Base-by-base conservation (phyloP, 2,888 invertebrate genomes). In the Aquatica leii region DNA sequence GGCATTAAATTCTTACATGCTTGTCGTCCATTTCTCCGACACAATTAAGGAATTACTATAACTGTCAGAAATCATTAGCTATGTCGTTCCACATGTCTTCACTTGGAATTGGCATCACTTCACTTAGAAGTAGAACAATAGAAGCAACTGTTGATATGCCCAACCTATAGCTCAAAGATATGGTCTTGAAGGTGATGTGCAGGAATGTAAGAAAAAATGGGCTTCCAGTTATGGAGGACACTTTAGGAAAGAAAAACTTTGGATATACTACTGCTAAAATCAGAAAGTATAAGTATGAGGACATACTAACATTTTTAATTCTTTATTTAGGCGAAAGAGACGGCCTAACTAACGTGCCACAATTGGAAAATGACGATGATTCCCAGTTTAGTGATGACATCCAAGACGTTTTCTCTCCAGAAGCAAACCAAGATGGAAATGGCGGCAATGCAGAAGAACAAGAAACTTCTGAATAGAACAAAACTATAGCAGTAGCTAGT, bases 261-360 rank as follows among this genome's bases (percentile, higher is more conserved):
- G 71, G 72, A 57, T 69, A 70, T 58, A 64, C 67, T 50, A 69
- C 69, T 69, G 54, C 35, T 55, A 57, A 31, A 58, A 43, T 34
- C 15, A 8, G 37, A 55, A 69, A 70, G 43, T 72, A 74, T 56
- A 71, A 69, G 49, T 72, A 68, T 65, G 69, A 74, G 51, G 57
- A 57, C 46, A 59, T 69, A 18, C 67, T 74, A 35, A 43, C 57
- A 61, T 74, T n/a, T n/a, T n/a, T n/a, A n/a, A n/a, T n/a, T n/a
- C n/a, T n/a, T n/a, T n/a, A n/a, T n/a, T 73, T 71, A n/a, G 63
- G 43, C 20, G 69, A 72, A 41, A 51, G 68, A 62, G 61, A 73
- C 57, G 59, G 63, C 9, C 17, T 71, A 58, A 53, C 54, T 59
- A 71, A 70, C 51, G 55, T 61, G 48, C 55, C 49, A 15, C 15